phyloP scores from a whole-genome alignment of 2,113 vertebrate genomes.

The Megaceryle maxima region DNA sequence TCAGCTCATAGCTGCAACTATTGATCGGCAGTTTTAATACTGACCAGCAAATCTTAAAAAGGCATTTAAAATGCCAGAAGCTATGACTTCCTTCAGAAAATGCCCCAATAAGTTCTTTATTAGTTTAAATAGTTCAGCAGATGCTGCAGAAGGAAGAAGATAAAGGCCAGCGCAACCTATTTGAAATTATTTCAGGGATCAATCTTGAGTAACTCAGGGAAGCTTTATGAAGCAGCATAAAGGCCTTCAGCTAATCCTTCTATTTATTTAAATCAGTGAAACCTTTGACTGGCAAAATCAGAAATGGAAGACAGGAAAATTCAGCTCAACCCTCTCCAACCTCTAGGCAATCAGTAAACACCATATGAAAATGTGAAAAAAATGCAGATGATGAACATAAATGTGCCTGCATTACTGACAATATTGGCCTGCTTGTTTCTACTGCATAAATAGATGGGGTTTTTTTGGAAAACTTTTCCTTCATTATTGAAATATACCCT shows the following conservation, averaged over 20 bases:
- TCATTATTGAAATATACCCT: background rate
- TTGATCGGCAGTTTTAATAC: background rate
- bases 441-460: background rate
- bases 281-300: background rate
- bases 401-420: background rate
- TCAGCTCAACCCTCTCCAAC: background rate
- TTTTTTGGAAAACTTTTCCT: background rate
- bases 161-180: background rate
- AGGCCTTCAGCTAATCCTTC: background rate
- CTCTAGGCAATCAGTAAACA: background rate
- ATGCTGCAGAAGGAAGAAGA: background rate
- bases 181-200: background rate
- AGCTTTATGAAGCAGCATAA: background rate
- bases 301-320: background rate
- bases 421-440: background rate
- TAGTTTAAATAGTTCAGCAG: background rate
- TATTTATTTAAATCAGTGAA: background rate
- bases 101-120: background rate
- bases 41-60: background rate
- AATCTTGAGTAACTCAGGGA: background rate
- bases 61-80: background rate
- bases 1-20: background rate
- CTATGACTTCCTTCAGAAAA: background rate
- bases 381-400: background rate
- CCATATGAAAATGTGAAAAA: background rate